Base-by-base conservation (phyloP, 37 sponge, comb jelly and placozoan species). In the Theonella swinhoei region DNA sequence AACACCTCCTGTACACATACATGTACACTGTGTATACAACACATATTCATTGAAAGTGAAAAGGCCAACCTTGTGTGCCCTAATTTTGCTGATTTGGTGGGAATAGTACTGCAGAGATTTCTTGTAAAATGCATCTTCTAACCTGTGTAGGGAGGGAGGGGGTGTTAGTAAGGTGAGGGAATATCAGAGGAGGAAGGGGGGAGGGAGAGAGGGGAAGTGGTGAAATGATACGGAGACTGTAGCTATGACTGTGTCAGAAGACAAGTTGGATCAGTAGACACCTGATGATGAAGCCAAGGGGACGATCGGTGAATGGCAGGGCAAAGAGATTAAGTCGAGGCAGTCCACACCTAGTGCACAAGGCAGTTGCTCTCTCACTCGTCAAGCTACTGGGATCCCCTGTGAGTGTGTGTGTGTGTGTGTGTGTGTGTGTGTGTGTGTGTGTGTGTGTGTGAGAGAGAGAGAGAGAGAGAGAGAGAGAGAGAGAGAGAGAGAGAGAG, bases 111-210 rank as follows among this genome's bases (percentile, higher is more conserved):
- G 75, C 7, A 72, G 39, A 25, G 92, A 86, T 42, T 72, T 86
- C 78, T 92, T 91, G 58, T 78, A 78, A 62, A 95, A 86, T 20
- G 78, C 82, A 8, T 84, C 85, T 78, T 98, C 96, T 39, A 98
- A 76, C 75, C 96, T 93, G 42, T 61, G 54, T 14, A 47, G 14
- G 54, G 14, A 14, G 14, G 54, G 54, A 47, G 54, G 54, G n/a
- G n/a, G n/a, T n/a, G n/a, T n/a, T n/a, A n/a, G n/a, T n/a, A n/a
- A n/a, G n/a, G n/a, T n/a, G n/a, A n/a, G n/a, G n/a, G n/a, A n/a
- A n/a, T n/a, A n/a, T n/a, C 54, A 47, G 54, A 47, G 14, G 14
- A 47, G 14, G 54, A 14, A 47, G 54, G 14, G 14, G 14, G 54
- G 54, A 47, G 14, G 54, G 54, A 47, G 54, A 47, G 14, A 47